phyloP scores from a whole-genome alignment of 1,140 invertebrate species.

The Drosophila busckii region DNA sequence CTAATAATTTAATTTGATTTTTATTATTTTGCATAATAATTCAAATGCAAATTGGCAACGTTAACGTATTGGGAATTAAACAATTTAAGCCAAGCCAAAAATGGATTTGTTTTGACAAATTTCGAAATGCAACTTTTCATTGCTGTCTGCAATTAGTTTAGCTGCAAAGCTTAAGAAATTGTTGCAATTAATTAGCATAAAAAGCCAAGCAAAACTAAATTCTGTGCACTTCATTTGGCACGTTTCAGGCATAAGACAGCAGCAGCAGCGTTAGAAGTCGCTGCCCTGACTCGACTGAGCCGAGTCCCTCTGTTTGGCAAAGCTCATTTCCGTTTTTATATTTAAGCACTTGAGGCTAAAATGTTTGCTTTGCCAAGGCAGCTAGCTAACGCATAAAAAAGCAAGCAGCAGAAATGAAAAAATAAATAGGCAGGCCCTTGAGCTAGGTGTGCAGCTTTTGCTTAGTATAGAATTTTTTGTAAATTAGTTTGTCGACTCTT shows the following conservation, averaged over 20 bases:
- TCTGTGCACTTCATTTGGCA: conserved; percentile 58
- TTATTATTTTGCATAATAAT: conserved; percentile 34
- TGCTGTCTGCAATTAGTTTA: too few relatives aligned
- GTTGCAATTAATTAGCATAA: too few relatives aligned
- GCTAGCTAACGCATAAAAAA: conserved; percentile 44
- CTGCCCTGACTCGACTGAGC: conserved; percentile 18
- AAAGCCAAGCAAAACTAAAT: too few relatives aligned
- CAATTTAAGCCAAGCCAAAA: conserved; percentile 59
- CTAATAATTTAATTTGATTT: neutral
- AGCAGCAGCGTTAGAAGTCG: conserved; percentile 22
- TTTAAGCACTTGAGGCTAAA: conserved; percentile 76
- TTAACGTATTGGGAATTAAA: conserved; percentile 43
- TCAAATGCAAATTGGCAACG: conserved; percentile 44
- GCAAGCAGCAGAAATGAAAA: conserved; percentile 68
- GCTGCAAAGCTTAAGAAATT: too few relatives aligned
- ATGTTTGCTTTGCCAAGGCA: conserved; percentile 67
- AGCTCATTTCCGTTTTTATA: conserved; percentile 76
- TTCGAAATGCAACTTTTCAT: too few relatives aligned
- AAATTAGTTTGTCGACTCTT: conserved; percentile 67
- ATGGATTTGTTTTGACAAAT: conserved; percentile 37
- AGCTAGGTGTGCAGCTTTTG: conserved; percentile 29
- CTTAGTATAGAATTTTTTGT: conserved; percentile 75
- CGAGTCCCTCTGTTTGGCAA: conserved; percentile 31
- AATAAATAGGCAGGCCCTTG: conserved; percentile 50
- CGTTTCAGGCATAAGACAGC: conserved; percentile 40